Evolutionary conservation across 2,797 vertebrate species (phyloP).

Genomic region (Aotus griseimembra): DNA sequence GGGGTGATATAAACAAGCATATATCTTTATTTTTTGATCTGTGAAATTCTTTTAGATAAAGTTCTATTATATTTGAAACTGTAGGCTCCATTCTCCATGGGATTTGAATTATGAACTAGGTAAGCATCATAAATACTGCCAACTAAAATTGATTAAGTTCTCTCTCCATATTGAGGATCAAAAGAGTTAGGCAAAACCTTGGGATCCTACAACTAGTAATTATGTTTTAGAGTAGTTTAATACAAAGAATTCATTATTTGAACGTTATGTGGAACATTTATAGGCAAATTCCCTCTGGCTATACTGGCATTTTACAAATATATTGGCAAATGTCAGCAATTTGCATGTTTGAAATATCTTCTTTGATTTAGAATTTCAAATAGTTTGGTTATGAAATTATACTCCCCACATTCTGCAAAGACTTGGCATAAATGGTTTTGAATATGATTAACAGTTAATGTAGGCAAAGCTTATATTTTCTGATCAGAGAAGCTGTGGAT

Average conservation of each 20-base stretch:
- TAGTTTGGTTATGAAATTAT: constrained; percentile 37
- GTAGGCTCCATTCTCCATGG: not conserved
- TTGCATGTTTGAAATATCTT: constrained; percentile 52
- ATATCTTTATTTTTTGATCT: not conserved
- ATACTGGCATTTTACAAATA: constrained; percentile 57
- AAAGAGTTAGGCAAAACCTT: not conserved
- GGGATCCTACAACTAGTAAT: not conserved
- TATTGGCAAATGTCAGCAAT: constrained; percentile 60
- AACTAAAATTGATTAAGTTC: not conserved
- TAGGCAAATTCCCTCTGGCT: constrained; percentile 21
- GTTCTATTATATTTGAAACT: not conserved
- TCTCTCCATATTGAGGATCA: not conserved
- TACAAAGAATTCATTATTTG: constrained; percentile 48
- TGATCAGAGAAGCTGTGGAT: not conserved
- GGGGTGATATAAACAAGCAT: not conserved
- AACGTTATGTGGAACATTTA: constrained; percentile 27
- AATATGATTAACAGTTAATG: not conserved
- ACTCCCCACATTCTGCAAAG: not conserved
- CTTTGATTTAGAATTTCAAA: constrained; percentile 62
- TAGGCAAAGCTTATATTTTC: not conserved
- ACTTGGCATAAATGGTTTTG: constrained; percentile 40
- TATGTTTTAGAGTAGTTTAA: constrained; percentile 25
- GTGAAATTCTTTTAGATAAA: not conserved
- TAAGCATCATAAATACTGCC: not conserved
- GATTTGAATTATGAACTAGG: not conserved